Evolutionary conservation across 2,888 invertebrate genomes (phyloP).

Genomic region (Drosophila subsilvestris): DNA sequence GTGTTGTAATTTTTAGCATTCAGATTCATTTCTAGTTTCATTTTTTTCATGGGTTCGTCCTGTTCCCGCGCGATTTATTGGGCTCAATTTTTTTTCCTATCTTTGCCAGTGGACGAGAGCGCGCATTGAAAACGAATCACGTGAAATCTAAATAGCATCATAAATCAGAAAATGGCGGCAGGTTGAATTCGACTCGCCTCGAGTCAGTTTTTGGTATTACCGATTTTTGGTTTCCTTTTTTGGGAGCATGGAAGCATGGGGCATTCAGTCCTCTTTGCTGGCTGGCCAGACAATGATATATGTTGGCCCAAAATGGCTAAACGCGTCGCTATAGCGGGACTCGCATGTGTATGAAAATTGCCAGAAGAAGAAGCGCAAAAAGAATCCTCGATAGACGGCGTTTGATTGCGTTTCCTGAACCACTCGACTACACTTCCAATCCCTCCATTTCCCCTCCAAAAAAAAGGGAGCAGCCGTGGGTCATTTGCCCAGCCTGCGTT

Average conservation of each 20-base stretch:
- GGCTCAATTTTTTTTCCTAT: constrained; percentile 70
- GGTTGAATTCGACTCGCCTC: constrained; percentile 65
- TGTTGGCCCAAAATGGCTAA: constrained; percentile 62
- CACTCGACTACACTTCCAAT: constrained; percentile 10
- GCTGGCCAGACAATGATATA: constrained; percentile 77
- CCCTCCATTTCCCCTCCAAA: not conserved
- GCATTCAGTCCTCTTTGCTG: constrained; percentile 40
- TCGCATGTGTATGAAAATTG: constrained; percentile 76
- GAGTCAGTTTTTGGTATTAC: constrained; percentile 41
- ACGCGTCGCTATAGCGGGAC: constrained; percentile 55
- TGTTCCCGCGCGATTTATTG: constrained; percentile 68
- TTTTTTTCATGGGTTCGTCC: constrained; percentile 31
- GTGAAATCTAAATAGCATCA: constrained; percentile 81
- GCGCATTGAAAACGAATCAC: constrained; percentile 79
- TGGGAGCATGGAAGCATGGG: constrained; percentile 23
- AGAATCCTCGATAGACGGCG: constrained; percentile 71
- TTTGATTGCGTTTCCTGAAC: constrained; percentile 66
- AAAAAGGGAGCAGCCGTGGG: constrained; percentile 51
- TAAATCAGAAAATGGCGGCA: constrained; percentile 81
- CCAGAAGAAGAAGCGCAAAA: constrained; percentile 45
- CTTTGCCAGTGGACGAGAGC: constrained; percentile 67
- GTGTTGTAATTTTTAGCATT: constrained; percentile 76
- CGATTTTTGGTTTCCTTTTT: constrained; percentile 33
- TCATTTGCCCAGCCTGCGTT: constrained; percentile 71
- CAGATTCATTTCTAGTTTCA: constrained; percentile 47